phyloP scores from a whole-genome alignment of 2,888 invertebrate genomes.

The Drosophila pseudotalamancana region DNA sequence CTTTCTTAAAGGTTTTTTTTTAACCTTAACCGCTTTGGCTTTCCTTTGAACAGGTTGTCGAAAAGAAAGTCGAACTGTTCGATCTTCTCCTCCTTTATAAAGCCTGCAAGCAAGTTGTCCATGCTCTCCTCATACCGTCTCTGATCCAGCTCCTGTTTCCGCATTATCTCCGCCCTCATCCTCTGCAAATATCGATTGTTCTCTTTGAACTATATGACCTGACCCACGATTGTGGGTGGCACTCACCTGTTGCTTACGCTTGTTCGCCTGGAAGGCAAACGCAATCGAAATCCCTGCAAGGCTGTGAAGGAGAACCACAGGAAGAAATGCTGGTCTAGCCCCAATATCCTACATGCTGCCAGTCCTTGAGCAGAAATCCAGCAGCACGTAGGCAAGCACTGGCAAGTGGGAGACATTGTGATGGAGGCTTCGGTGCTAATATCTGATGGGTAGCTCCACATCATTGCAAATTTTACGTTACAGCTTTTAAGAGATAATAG shows the following conservation, averaged over 20 bases:
- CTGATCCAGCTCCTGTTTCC: neutral
- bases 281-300: neutral
- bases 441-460: neutral
- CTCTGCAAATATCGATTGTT: neutral
- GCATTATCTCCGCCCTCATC: fast-evolving
- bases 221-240: neutral
- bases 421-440: neutral
- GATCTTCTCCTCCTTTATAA: neutral
- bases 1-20: neutral
- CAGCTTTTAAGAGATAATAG: too few relatives aligned
- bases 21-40: neutral
- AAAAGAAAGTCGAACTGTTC: neutral
- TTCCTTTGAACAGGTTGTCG: neutral
- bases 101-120: neutral
- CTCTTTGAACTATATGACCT: too few relatives aligned
- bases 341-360: neutral
- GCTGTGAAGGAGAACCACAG: neutral
- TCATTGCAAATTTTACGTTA: neutral
- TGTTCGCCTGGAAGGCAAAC: too few relatives aligned
- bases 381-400: neutral
- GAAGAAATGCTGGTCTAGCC: neutral
- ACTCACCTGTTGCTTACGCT: neutral
- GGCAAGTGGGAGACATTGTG: neutral
- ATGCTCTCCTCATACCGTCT: neutral
- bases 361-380: neutral